Conservation (phyloP, 2,113 vertebrate genomes). For the Cyprinus carpio region DNA sequence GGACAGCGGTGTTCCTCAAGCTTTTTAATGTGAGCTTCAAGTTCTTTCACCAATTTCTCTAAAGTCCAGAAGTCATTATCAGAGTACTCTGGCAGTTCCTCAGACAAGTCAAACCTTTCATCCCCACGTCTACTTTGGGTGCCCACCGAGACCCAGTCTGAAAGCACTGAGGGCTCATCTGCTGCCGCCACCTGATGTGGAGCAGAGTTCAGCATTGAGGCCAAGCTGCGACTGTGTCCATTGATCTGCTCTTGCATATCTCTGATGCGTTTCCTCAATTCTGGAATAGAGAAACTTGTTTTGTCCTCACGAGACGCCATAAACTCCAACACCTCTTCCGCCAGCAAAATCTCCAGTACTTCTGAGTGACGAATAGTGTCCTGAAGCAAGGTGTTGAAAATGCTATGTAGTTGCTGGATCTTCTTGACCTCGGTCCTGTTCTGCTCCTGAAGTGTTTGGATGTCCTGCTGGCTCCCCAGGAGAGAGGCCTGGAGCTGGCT, state of each 20-base stretch:
- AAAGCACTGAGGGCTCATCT: conserved; percentile 59
- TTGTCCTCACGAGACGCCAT: conserved; percentile 66
- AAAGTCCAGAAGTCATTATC: conserved; percentile 68
- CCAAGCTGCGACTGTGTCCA: conserved; percentile 55
- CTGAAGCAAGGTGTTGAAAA: conserved; percentile 82
- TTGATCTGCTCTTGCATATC: conserved; percentile 62
- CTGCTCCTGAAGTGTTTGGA: conserved; percentile 60
- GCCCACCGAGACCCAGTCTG: conserved; percentile 18
- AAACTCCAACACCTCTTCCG: conserved; percentile 84
- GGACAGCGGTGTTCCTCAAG: conserved; percentile 60
- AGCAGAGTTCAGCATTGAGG: conserved; percentile 44
- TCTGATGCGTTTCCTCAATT: conserved; percentile 60
- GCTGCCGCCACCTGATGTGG: conserved; percentile 58
- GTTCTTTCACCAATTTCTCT: conserved; percentile 66
- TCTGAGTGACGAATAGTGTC: conserved; percentile 84
- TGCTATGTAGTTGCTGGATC: conserved; percentile 73
- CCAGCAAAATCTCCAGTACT: conserved; percentile 83
- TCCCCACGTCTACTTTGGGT: conserved; percentile 16
- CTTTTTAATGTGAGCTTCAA: conserved; percentile 53
- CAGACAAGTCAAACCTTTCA: conserved; percentile 39
- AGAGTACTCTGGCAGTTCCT: conserved; percentile 33
- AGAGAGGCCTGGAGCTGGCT: conserved; percentile 61
- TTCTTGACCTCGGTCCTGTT: conserved; percentile 60
- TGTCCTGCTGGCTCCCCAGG: conserved; percentile 50
- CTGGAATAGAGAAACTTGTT: conserved; percentile 67